Base-by-base conservation (phyloP, 2,797 vertebrate species). In the Clarias pachynema region DNA sequence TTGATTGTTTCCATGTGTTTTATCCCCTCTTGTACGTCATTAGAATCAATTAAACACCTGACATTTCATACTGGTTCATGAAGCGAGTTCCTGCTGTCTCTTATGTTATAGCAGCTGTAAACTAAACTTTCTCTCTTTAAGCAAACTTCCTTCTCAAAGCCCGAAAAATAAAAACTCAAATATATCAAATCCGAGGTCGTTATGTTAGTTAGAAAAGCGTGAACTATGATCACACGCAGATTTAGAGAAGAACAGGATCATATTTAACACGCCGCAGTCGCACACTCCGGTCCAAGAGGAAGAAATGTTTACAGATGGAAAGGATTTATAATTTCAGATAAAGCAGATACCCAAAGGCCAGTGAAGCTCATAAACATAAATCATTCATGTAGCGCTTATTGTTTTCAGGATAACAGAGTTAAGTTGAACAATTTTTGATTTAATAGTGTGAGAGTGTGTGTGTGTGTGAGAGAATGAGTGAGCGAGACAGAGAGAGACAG, bases 401-500 rank as follows among this genome's bases (percentile, higher is more conserved):
- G 56, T 79, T 79, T 84, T 72, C 72, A 59, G 26, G 81, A 75
- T 7, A 66, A 20, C 20, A 69, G 22, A 62, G 81, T 59, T 63
- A 73, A 73, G 70, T n/a, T 53, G 24, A 49, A 73, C 70, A 73
- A 53, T n/a, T 73, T 73, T 49, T 73, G 14, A 26, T 73, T 73
- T n/a, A 73, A 15, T 73, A 6, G 31, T 22, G 79, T 84, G 63
- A 26, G 63, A 22, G 26, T 74, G 65, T 86, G 88, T 84, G 81
- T 79, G 82, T 86, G 84, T 73, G 34, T 63, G 66, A 81, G 83
- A 74, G 62, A 57, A 72, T 63, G 56, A 69, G 34, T 69, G 79
- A 83, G 59, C 53, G 63, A 68, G 80, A 80, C 79, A 77, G 89
- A 89, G 91, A 89, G 91, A 81, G 90, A 86, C 70, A 91, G 59